Evolutionary conservation across 2,113 vertebrate genomes (phyloP), one percentile per base, ranked within the genome.

Genomic region (Galbula dea): DNA sequence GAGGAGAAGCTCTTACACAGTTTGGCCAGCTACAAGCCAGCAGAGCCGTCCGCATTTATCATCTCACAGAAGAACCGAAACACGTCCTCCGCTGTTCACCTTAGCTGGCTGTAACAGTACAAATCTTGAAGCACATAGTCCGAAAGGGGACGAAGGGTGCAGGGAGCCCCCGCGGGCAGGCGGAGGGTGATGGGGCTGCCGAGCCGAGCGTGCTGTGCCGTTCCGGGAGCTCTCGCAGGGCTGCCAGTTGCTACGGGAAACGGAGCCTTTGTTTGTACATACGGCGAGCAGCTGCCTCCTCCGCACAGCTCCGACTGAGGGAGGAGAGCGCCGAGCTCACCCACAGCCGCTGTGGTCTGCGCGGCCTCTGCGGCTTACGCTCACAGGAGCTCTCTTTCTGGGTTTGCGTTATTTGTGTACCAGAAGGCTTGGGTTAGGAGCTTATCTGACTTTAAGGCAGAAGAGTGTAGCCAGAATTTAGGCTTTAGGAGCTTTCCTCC

Each of bases 201-300:
- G 69, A 34, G 57, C 30, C 7, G 51, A 54, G 62, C 72, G 32
- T 5, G 58, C 59, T 16, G 39, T 1, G 36, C 37, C 5, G 30
- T 1, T 75, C 72, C 29, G 14, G 74, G 59, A 86, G 89, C 78
- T 87, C 62, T 94, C 59, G 54, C 83, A 15, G 94, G 80, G 95
- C 94, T 85, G 93, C 89, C 55, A 63, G 97, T 97, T 98, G 95
- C 97, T 86, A 84, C 71, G 96, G 97, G 91, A 98, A 97, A 96
- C 21, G n/a, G 32, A 94, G 67, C 74, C 93, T 92, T 89, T 97
- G 97, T 97, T 98, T 97, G 97, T 96, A 96, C 93, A 85, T 84
- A 97, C 26, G 45, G 80, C 51, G 81, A 93, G 85, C 93, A 97
- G 96, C 97, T 92, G 96, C 82, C 85, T 93, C 74, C 68, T 32